Evolutionary conservation across 1,140 invertebrate genomes (phyloP), one percentile per base, ranked within the genome.

Genomic region (Olivierus martensii): DNA sequence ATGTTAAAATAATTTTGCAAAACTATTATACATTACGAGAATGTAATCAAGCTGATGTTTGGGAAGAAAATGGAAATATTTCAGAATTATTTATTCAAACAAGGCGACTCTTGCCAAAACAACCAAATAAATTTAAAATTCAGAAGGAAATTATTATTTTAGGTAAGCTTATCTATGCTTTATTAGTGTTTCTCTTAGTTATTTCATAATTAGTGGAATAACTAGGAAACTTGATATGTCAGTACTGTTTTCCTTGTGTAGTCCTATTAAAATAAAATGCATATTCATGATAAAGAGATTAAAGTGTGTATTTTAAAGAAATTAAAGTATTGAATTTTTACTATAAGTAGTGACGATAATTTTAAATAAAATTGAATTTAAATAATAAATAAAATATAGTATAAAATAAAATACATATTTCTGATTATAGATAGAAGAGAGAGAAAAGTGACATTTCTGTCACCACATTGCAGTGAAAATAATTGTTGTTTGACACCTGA

Each of bases 111-210:
- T 44, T 66, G 11, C 66, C 65, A 22, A 69, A 63, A 56, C 57
- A 63, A 45, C 46, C 55, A 15, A 57, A 64, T 28, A 46, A 53
- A n/a, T 60, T 59, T 37, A 49, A 50, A 41, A 56, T 49, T 22
- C 37, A 64, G 10, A 39, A 59, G n/a, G 67, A 68, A 53, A 49
- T 65, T 22, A 58, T 65, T 39, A 36, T 65, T 36, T 62, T 60
- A 60, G 65, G 67, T 69, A 57, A 60, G 53, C 6, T 48, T n/a
- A 19, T 37, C 3, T 28, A 9, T 15, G 21, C 38, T 51, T 46
- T 49, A 52, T n/a, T n/a, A n/a, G n/a, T n/a, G n/a, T n/a, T n/a
- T n/a, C n/a, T n/a, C n/a, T n/a, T n/a, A n/a, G n/a, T n/a, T n/a
- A n/a, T n/a, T n/a, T n/a, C n/a, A n/a, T n/a, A n/a, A n/a, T n/a